Percentiles rank a stretch among this genome's conserved stretches.
phyloP scores from a whole-genome alignment of 2,888 invertebrate species.

The Lagria hirta region DNA sequence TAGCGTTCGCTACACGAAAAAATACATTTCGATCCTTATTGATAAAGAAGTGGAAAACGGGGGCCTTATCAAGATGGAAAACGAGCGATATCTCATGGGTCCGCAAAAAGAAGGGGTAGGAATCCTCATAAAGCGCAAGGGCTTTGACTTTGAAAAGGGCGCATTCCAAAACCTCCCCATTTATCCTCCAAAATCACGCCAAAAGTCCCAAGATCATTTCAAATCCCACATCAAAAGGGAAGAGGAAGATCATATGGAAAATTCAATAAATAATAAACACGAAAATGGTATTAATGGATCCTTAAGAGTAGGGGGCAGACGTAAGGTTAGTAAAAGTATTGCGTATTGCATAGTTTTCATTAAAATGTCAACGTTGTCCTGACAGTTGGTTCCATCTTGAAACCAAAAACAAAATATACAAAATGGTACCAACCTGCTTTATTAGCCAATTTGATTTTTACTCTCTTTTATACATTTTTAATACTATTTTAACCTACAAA shows the following conservation, averaged over 20 bases:
- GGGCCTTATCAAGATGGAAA: constrained; percentile 66
- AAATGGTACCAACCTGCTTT: constrained; percentile 11
- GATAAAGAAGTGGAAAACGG: constrained; percentile 71
- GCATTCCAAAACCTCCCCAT: too few relatives aligned
- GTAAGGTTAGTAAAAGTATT: constrained; percentile 56
- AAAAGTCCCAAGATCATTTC: too few relatives aligned
- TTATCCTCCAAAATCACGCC: too few relatives aligned
- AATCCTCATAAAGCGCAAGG: constrained; percentile 1
- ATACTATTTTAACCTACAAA: constrained; percentile 13
- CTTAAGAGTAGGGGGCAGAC: constrained; percentile 62
- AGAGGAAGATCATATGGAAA: not conserved
- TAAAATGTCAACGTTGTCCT: too few relatives aligned
- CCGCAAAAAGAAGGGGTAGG: constrained; percentile 53
- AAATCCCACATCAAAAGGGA: too few relatives aligned
- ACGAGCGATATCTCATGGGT: constrained; percentile 69
- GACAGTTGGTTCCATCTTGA: too few relatives aligned
- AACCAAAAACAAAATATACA: constrained; percentile 12
- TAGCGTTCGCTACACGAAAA: constrained; percentile 62
- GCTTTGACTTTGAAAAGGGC: constrained; percentile 3
- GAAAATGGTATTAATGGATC: constrained; percentile 29
- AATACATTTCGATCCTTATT: constrained; percentile 65
- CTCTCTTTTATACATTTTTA: too few relatives aligned
- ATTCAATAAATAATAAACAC: not conserved
- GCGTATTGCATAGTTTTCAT: not conserved
- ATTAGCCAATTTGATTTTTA: not conserved